Evolutionary conservation across 2,797 vertebrate genomes (phyloP).

Genomic region (Aphelocoma californica): DNA sequence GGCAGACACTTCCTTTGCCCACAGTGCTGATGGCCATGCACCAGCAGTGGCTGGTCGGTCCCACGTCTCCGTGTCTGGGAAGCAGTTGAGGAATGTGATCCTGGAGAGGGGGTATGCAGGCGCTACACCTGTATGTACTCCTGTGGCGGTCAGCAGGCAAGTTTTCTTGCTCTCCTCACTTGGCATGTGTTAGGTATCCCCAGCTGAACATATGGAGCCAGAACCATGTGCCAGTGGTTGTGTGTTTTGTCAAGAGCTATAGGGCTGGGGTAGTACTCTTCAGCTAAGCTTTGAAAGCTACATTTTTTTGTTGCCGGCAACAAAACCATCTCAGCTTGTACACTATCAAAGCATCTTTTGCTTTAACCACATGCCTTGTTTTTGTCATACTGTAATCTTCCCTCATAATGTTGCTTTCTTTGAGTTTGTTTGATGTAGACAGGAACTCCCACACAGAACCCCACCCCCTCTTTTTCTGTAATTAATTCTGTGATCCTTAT

Average conservation of each 20-base stretch:
- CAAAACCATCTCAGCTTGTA: neutral
- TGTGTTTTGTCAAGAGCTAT: neutral
- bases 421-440: neutral
- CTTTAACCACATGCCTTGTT: neutral
- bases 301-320: neutral
- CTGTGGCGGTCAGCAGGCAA: neutral
- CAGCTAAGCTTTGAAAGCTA: neutral
- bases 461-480: neutral
- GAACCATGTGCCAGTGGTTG: neutral
- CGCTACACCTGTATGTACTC: accelerated
- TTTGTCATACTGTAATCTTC: neutral
- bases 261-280: neutral
- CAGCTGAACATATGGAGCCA: neutral
- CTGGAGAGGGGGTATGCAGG: accelerated
- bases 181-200: neutral
- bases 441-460: neutral
- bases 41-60: neutral
- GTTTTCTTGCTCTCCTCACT: neutral
- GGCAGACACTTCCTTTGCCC: neutral
- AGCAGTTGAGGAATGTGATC: neutral
- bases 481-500: slow-evolving; percentile 24
- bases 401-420: slow-evolving; percentile 9
- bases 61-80: neutral
- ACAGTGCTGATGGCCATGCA: neutral
- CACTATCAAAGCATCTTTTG: slow-evolving; percentile 10